Evolutionary conservation across 2,113 vertebrate species (phyloP).

Genomic region (Ramphastos sulfuratus): DNA sequence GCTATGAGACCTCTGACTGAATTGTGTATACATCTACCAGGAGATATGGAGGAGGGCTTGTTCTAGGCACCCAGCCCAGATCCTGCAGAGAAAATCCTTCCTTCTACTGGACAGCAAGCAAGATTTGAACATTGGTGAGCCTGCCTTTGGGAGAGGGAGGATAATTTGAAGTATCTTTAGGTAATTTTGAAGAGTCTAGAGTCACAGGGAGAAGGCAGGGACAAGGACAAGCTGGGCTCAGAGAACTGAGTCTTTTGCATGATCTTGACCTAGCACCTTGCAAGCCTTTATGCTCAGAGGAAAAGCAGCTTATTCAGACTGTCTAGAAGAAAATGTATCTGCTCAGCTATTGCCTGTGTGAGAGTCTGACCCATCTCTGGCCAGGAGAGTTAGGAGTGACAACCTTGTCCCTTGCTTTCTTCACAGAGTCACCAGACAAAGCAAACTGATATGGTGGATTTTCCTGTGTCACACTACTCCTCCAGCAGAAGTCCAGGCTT

Average conservation of each 20-base stretch:
- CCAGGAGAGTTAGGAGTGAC: background rate
- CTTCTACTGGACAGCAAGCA: background rate
- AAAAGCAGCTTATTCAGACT: background rate
- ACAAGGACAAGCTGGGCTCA: background rate
- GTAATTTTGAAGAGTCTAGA: background rate
- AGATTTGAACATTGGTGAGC: background rate
- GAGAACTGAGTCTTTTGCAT: background rate
- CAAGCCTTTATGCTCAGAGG: background rate
- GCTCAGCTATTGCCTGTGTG: background rate
- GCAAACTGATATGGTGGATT: background rate
- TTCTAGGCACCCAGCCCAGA: background rate
- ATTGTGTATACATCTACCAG: background rate
- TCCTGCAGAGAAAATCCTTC: background rate
- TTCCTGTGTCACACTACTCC: background rate
- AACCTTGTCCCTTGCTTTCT: conserved; percentile 12
- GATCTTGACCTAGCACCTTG: background rate
- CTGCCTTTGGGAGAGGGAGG: background rate
- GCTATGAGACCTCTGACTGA: background rate
- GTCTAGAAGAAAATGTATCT: background rate
- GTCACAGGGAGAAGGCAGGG: background rate
- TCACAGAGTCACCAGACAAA: background rate
- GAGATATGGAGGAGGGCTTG: background rate
- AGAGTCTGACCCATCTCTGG: background rate
- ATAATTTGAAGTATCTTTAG: background rate
- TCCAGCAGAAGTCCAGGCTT: background rate